Evolutionary conservation across 2,797 vertebrate species (phyloP).

Genomic region (Peromyscus eremicus): DNA sequence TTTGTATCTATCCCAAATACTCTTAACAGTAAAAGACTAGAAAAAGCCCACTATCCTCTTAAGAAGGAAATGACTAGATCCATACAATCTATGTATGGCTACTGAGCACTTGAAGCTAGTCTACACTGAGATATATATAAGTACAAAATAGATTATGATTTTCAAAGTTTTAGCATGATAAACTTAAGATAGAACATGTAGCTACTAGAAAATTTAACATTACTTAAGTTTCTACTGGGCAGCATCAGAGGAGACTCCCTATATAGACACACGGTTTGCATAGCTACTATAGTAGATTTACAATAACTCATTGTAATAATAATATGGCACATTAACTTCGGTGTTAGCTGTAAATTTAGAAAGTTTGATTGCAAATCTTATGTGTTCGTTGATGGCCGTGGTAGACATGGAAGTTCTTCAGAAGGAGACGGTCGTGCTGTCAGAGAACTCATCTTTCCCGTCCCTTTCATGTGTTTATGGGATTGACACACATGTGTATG

Average conservation of each 20-base stretch:
- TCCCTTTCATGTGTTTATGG: not conserved
- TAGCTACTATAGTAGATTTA: not conserved
- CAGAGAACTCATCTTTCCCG: not conserved
- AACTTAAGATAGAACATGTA: not conserved
- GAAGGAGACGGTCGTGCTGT: not conserved
- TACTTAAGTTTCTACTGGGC: not conserved
- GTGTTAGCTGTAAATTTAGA: conserved; percentile 40
- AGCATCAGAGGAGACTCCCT: not conserved
- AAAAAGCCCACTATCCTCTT: not conserved
- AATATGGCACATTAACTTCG: not conserved
- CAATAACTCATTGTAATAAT: not conserved
- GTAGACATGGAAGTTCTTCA: not conserved
- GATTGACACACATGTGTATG: not conserved
- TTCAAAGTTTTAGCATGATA: conserved; percentile 36
- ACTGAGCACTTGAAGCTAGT: not conserved
- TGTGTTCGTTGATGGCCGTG: not conserved
- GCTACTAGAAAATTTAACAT: conserved; percentile 18
- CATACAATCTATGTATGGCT: not conserved
- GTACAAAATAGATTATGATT: not conserved
- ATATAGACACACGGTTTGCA: not conserved
- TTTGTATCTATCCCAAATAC: not conserved
- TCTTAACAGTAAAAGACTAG: not conserved
- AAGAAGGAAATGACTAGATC: not conserved
- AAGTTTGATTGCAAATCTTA: not conserved
- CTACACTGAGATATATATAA: not conserved